Percentiles rank a stretch among this genome's conserved stretches.
phyloP scores from a whole-genome alignment of 2,888 invertebrate species.

The Nezara viridula region DNA sequence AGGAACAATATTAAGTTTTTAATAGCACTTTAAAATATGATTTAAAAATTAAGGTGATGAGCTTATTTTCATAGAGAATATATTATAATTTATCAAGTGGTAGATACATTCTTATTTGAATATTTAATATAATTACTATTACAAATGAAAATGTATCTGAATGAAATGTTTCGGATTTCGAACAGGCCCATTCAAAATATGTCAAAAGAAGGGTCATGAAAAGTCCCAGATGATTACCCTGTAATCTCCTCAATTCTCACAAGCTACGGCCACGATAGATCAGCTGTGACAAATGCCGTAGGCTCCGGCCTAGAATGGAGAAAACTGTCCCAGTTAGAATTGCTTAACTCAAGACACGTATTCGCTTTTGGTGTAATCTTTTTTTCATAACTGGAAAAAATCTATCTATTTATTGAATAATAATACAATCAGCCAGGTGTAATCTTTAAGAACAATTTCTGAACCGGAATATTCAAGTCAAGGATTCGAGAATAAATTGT shows the following conservation, averaged over 20 bases:
- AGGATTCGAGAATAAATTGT: slow-evolving; percentile 14
- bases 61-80: no score
- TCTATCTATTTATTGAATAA: no score
- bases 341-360: slow-evolving; percentile 47
- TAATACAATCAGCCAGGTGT: no score
- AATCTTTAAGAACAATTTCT: slow-evolving; percentile 35
- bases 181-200: background rate
- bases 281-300: background rate
- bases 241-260: background rate
- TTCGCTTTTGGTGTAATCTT: slow-evolving; percentile 27
- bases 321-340: slow-evolving; percentile 39
- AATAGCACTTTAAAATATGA: no score
- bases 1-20: no score
- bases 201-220: background rate
- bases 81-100: no score
- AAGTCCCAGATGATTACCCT: background rate
- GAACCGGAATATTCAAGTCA: slow-evolving; percentile 21
- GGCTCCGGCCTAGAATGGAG: background rate
- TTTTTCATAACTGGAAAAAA: no score
- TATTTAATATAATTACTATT: no score
- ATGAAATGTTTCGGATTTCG: background rate
- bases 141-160: no score
- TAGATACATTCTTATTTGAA: no score
- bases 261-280: background rate
- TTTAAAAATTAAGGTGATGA: no score